Evolutionary conservation across 2,113 vertebrate species (phyloP).

Genomic region (Crypturellus undulatus): DNA sequence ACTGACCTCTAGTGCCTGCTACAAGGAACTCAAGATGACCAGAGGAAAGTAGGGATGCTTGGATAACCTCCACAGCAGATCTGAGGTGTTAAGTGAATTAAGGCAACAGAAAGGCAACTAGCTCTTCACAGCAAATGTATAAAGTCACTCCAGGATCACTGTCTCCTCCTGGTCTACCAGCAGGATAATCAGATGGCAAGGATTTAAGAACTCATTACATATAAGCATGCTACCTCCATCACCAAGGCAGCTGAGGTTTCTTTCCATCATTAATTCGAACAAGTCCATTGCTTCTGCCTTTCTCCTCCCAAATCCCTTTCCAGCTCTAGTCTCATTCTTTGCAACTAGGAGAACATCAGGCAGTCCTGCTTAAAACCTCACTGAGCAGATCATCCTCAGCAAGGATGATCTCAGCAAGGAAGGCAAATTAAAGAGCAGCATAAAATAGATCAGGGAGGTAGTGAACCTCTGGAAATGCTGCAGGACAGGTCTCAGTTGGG

Average conservation of each 20-base stretch:
- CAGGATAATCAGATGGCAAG: rapidly evolving
- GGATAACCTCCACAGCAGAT: background rate
- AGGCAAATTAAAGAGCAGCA: no score
- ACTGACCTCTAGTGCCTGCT: slow-evolving; percentile 66
- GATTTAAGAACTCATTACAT: background rate
- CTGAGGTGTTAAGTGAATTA: background rate
- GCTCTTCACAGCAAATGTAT: background rate
- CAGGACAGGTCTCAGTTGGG: no score
- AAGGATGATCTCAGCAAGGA: no score
- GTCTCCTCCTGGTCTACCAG: background rate
- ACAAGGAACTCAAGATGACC: slow-evolving; percentile 8
- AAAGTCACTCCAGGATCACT: background rate
- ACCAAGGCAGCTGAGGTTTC: background rate
- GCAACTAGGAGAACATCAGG: rapidly evolving
- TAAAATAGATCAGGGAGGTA: no score
- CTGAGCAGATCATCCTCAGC: no score
- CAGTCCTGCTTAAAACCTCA: background rate
- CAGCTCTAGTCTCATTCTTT: background rate
- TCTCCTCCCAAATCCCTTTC: background rate
- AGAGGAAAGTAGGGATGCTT: background rate
- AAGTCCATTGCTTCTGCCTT: background rate
- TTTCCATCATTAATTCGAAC: background rate
- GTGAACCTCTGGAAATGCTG: no score
- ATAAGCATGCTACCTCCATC: background rate
- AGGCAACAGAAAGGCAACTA: background rate